Evolutionary conservation across 2,113 vertebrate species (phyloP), one percentile per base, ranked within the genome.

Genomic region (Puntigrus tetrazona): DNA sequence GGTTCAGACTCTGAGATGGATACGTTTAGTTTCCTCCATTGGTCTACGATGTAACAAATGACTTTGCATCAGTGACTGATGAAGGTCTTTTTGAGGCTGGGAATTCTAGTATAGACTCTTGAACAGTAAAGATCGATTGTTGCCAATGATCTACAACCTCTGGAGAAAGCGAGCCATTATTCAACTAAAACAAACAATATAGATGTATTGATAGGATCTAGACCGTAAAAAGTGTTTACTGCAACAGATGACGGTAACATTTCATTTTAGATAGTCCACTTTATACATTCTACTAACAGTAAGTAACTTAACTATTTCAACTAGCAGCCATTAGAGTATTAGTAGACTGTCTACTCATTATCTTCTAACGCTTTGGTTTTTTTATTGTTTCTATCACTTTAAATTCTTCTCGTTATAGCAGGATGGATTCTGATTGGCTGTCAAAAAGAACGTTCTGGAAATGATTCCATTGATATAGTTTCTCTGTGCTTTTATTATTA

Each of bases 121-220:
- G 36, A 38, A 36, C 34, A 9, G 14, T 38, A 25, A 2, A 59
- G 52, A 78, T 38, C 14, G 34, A 52, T 13, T 5, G 14, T 57
- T 78, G 22, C 13, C 75, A 78, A 59, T 57, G 31, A 78, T n/a
- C 20, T 78, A 57, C 31, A 78, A 25, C 75, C 11, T 78, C 31
- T 25, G 31, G 20, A 20, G 25, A 25, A 18, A 14, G 31, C 36
- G 50, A 78, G 50, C 20, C 31, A 55, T 78, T 57, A 78, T 55
- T 57, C 31, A 38, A 57, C 69, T 43, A n/a, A 43, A 72, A 3
- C 69, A 25, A 72, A 25, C 38, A 72, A 72, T 43, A 25, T 25
- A 69, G 65, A 69, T 16, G 8, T 20, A 67, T 67, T 36, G 65
- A 22, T 34, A 9, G 63, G 34, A 20, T 34, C 29, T 65, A 18